Evolutionary conservation across 2,113 vertebrate species (phyloP).

Genomic region (Entomyzon cyanotis): DNA sequence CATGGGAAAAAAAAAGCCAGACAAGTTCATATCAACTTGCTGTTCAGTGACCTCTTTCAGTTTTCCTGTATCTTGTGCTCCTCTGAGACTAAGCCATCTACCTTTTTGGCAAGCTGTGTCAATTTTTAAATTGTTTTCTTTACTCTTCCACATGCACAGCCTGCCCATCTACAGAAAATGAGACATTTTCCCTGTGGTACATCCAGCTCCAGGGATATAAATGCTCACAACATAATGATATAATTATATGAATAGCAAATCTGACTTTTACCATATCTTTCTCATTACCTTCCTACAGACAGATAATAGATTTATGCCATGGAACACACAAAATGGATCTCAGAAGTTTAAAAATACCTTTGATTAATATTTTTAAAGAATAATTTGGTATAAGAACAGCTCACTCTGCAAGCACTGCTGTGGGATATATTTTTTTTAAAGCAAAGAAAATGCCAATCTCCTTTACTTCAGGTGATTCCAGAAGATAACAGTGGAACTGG

Average conservation of each 20-base stretch:
- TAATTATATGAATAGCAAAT: background rate
- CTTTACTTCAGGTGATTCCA: background rate
- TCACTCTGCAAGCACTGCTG: background rate
- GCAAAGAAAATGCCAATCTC: background rate
- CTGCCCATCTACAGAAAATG: background rate
- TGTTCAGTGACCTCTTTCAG: background rate
- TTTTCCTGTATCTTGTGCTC: background rate
- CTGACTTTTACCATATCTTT: background rate
- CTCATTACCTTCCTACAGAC: background rate
- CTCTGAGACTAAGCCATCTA: constrained; percentile 7
- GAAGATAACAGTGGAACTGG: background rate
- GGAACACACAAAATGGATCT: background rate
- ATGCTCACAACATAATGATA: background rate
- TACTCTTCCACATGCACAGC: background rate
- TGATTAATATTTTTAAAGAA: background rate
- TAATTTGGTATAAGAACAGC: background rate
- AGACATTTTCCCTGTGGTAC: background rate
- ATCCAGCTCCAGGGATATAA: background rate
- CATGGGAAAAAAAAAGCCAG: background rate
- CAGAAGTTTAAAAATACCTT: background rate
- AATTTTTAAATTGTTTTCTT: constrained; percentile 6
- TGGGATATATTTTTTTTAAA: background rate
- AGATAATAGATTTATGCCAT: background rate
- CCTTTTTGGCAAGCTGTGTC: background rate
- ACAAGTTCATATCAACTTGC: background rate